Percentiles rank a stretch among this genome's conserved stretches.
phyloP scores from a whole-genome alignment of 2,113 vertebrate genomes.

The Salvelinus alpinus region DNA sequence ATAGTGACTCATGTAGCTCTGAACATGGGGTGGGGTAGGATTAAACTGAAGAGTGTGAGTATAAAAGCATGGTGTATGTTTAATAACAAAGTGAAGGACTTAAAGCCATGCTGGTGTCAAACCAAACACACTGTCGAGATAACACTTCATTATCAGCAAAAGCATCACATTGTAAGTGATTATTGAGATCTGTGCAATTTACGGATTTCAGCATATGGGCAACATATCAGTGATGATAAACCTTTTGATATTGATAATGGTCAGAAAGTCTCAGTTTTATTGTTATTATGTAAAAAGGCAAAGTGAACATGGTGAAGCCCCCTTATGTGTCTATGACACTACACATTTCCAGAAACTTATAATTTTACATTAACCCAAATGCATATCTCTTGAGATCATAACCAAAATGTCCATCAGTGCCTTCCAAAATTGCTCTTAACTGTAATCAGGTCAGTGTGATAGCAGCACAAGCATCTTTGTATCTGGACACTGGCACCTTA shows the following conservation, averaged over 20 bases:
- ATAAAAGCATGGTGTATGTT: constrained; percentile 24
- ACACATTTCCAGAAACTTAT: constrained; percentile 62
- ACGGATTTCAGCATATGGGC: constrained; percentile 50
- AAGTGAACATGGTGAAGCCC: constrained; percentile 57
- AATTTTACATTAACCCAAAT: constrained; percentile 48
- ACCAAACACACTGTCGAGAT: constrained; percentile 50
- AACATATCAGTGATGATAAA: constrained; percentile 43
- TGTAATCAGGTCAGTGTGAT: constrained; percentile 42
- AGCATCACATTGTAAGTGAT: constrained; percentile 40
- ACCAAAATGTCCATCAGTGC: constrained; percentile 40
- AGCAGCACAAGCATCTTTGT: constrained; percentile 57
- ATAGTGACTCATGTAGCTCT: neutral
- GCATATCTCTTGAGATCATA: constrained; percentile 45
- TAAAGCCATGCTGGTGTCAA: constrained; percentile 44
- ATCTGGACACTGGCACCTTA: constrained; percentile 49
- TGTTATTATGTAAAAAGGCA: constrained; percentile 41
- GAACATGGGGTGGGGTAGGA: neutral
- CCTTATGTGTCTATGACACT: constrained; percentile 51
- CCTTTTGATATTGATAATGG: constrained; percentile 31
- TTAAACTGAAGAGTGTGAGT: constrained; percentile 15
- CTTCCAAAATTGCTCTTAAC: constrained; percentile 50
- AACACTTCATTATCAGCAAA: constrained; percentile 47
- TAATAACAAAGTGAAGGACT: constrained; percentile 10
- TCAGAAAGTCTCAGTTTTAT: constrained; percentile 6
- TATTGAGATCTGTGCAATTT: constrained; percentile 51